These are phyloP conservation scores for Petroica traversi DNA, from an alignment of 2,113 vertebrate species.

Conservation along the genomic window DNA sequence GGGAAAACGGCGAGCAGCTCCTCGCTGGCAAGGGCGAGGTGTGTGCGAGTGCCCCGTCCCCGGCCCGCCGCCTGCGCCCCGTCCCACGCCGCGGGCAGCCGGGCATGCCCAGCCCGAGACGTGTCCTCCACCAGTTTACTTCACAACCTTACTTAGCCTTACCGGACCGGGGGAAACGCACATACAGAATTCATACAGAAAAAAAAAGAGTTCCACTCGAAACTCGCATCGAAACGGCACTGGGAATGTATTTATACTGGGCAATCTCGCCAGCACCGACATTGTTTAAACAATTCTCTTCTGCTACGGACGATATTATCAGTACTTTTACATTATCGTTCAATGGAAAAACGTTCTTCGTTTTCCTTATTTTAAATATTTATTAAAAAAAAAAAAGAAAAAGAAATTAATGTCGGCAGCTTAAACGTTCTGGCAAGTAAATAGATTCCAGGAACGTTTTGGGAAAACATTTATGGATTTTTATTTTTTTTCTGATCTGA, in stretches of 20 bases:
- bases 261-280: background rate
- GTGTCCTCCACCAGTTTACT: too few species aligned
- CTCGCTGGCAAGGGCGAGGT: background rate
- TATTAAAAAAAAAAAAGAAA: background rate
- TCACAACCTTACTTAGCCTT: background rate
- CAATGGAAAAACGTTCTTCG: background rate
- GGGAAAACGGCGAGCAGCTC: background rate
- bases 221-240: background rate
- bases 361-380: slow-evolving; percentile 44
- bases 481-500: background rate
- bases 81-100: background rate
- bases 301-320: slow-evolving; percentile 22
- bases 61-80: background rate
- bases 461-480: background rate
- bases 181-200: too few species aligned
- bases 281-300: slow-evolving; percentile 53
- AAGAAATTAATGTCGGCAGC: background rate
- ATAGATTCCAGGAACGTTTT: background rate
- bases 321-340: slow-evolving; percentile 26
- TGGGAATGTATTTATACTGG: background rate
- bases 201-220: background rate
- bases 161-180: background rate
- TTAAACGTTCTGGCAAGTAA: slow-evolving; percentile 10
- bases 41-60: background rate
- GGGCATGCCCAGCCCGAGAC: background rate